Conservation (phyloP, 2,113 vertebrate species). For the Serilophus lunatus region DNA sequence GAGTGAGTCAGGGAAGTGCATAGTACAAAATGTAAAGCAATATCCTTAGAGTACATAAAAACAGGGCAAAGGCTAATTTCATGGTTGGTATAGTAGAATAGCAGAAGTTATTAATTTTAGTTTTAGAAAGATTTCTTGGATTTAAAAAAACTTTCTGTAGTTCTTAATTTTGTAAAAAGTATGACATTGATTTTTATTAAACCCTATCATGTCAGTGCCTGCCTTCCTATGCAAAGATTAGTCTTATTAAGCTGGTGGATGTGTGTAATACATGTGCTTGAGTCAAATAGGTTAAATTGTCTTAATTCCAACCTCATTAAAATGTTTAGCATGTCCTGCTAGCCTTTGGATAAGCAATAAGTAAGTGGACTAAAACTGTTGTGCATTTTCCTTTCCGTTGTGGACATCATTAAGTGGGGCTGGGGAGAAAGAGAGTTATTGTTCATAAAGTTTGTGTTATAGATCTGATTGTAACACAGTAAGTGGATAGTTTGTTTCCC, state of each 20-base stretch:
- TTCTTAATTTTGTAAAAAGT: background rate
- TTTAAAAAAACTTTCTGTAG: background rate
- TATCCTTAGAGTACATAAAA: background rate
- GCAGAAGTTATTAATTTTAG: background rate
- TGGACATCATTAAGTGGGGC: background rate
- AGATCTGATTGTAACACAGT: background rate
- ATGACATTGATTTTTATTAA: background rate
- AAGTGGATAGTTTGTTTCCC: background rate
- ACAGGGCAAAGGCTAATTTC: background rate
- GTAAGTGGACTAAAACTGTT: background rate
- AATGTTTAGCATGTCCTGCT: background rate
- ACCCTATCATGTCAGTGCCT: accelerated
- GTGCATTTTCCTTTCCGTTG: background rate
- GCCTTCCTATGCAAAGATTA: background rate
- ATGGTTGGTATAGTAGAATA: background rate
- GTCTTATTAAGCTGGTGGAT: background rate
- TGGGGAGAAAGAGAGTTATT: background rate
- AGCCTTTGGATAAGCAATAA: background rate
- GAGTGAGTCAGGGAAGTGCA: background rate
- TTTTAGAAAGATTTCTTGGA: background rate
- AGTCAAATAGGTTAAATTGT: background rate
- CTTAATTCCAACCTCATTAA: background rate
- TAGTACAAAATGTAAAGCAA: background rate
- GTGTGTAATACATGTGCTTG: background rate
- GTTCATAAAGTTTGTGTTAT: background rate